Evolutionary conservation across 2,888 invertebrate genomes (phyloP), one percentile per base, ranked within the genome.

Genomic region (Trichogramma evanescens): DNA sequence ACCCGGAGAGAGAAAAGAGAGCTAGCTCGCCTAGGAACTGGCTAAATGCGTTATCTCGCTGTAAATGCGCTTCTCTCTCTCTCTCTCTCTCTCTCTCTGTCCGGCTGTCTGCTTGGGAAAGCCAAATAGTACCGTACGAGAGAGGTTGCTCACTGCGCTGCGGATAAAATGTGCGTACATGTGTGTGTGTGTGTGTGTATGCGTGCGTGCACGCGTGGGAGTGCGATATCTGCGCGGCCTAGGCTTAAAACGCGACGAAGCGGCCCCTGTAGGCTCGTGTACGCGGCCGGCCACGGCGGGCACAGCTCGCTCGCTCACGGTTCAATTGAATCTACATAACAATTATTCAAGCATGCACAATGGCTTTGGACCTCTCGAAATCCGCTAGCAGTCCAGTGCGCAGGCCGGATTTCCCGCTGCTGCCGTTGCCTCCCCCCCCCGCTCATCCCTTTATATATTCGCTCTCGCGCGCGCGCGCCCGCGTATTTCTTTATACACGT

Each of bases 331-430:
- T 65, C 60, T 66, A 61, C 64, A 64, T 66, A 58, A 63, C 63
- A 64, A 65, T 66, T 65, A 66, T 64, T 66, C 64, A 62, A 63
- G 58, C 62, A 53, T 60, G 62, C 59, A 64, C 61, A 65, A 65
- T 65, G 59, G 58, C 48, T 50, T 39, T 42, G 48, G 50, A 41
- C 45, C 54, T 42, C 42, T 10, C 49, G 53, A 55, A 61, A 58
- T 54, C 61, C 55, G 52, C 63, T 55, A 9, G 53, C 55, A 52
- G 41, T 41, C 54, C 56, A 50, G 45, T 50, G 9, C 50, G 50
- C 10, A 26, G 48, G 10, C 48, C 41, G 50, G 50, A 50, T 50
- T 41, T 44, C n/a, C 43, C 40, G 40, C 51, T 26, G 8, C 50
- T 43, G 43, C 38, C 41, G 40, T 42, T 38, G 9, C 49, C 48